Evolutionary conservation across 2,888 invertebrate species (phyloP).

Genomic region (Limnephilus marmoratus): DNA sequence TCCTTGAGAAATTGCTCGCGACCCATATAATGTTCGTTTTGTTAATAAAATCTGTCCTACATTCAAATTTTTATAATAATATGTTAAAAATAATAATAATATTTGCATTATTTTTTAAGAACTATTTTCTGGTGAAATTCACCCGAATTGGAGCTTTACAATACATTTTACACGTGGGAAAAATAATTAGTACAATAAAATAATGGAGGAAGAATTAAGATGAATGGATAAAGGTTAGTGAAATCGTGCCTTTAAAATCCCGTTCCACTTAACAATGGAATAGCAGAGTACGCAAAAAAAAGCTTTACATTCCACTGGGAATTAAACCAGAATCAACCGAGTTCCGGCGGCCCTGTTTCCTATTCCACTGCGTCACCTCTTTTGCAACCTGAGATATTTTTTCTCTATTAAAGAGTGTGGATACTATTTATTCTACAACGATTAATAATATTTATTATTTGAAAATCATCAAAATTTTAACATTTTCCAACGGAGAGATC

Average conservation of each 20-base stretch:
- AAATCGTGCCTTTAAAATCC: not conserved
- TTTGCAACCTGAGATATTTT: too few species aligned
- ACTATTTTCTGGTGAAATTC: not conserved
- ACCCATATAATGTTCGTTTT: not conserved
- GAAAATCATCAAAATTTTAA: too few species aligned
- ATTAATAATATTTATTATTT: too few species aligned
- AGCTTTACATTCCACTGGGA: not conserved
- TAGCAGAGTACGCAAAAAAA: too few species aligned
- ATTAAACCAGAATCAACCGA: not conserved
- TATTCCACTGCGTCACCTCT: not conserved
- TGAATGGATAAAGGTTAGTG: not conserved
- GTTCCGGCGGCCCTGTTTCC: not conserved
- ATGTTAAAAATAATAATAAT: too few species aligned
- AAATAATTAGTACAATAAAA: not conserved
- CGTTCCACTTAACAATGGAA: not conserved
- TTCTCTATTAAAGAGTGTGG: too few species aligned
- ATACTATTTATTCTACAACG: too few species aligned
- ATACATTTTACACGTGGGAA: not conserved
- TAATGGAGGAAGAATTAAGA: not conserved
- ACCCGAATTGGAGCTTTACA: not conserved
- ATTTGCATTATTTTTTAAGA: not conserved
- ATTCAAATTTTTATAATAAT: not conserved
- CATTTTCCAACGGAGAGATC: too few species aligned
- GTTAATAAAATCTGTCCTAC: not conserved
- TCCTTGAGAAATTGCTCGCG: not conserved